phyloP scores from a whole-genome alignment of 2,888 invertebrate genomes.

The Ochropleura plecta region DNA sequence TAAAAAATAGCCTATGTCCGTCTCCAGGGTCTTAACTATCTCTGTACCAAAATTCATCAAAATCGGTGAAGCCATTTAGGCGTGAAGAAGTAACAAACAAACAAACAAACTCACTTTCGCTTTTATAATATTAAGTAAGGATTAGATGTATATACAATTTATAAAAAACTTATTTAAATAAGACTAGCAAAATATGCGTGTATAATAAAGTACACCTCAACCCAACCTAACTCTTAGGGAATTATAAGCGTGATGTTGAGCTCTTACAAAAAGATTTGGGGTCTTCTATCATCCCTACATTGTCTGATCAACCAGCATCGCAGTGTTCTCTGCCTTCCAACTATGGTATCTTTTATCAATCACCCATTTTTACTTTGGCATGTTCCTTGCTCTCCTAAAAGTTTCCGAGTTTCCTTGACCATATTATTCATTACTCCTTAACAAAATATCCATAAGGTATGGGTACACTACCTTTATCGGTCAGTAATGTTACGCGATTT shows the following conservation, averaged over 20 bases:
- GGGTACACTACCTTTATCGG: not conserved
- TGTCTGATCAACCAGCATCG: not conserved
- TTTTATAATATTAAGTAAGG: no score
- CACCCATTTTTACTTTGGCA: not conserved
- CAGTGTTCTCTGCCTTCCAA: not conserved
- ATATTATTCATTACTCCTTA: not conserved
- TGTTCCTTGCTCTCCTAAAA: not conserved
- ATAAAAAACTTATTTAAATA: not conserved
- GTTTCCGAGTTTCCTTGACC: not conserved
- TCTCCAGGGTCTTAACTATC: no score
- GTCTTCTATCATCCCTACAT: not conserved
- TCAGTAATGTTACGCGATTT: not conserved
- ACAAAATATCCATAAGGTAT: not conserved
- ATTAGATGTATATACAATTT: no score
- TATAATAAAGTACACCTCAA: not conserved
- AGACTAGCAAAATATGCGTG: not conserved
- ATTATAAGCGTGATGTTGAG: not conserved
- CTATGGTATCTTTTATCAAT: not conserved
- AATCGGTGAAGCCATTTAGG: no score
- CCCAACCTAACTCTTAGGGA: not conserved
- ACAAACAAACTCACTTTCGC: no score
- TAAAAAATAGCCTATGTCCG: no score
- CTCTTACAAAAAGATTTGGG: not conserved
- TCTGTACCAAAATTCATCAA: no score
- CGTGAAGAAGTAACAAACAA: no score